Evolutionary conservation across 1,140 invertebrate genomes (phyloP), one percentile per base, ranked within the genome.

Genomic region (Drosophila parabipectinata): DNA sequence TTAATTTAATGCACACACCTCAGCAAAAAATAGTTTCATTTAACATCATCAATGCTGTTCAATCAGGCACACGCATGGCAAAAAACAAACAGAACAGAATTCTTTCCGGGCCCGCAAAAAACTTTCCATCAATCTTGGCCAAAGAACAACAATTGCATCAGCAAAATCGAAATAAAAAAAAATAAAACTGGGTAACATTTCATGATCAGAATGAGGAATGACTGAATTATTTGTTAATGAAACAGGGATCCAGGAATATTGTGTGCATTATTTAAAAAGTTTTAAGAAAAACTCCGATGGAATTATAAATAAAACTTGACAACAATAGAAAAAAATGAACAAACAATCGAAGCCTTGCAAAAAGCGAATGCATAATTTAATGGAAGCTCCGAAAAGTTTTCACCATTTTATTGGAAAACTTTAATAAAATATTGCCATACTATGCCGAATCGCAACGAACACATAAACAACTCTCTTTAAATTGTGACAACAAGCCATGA

Each of bases 41-140:
- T 54, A 63, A 63, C 69, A 63, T 73, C 58, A 73, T 73, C 58
- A 73, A 50, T 63, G 26, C 44, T 68, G 63, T 69, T 69, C 66
- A 69, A 69, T 69, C 66, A 69, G 66, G 32, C 32, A 26, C 52
- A 57, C 50, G 18, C 10, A 15, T 47, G 18, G 59, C 37, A 63
- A 62, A 66, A 69, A 41, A 30, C 14, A 12, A 55, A 56, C 10
- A 18, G 2, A 34, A 9, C 30, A 1, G n/a, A 21, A 57, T 56
- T 57, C 41, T 39, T 39, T 56, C 8, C 51, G n/a, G n/a, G 14
- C 1, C 18, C 9, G 26, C 9, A 55, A 69, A 69, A 69, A 69
- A 50, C 47, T 47, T 47, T 47, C 39, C 67, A 72, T 72, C 66
- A 72, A 72, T 72, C 67, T 72, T 72, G 37, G 28, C 54, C 21